These are phyloP conservation scores for Nothocercus nigrocapillus DNA, from an alignment of 2,113 vertebrate species.

Conservation along the genomic window DNA sequence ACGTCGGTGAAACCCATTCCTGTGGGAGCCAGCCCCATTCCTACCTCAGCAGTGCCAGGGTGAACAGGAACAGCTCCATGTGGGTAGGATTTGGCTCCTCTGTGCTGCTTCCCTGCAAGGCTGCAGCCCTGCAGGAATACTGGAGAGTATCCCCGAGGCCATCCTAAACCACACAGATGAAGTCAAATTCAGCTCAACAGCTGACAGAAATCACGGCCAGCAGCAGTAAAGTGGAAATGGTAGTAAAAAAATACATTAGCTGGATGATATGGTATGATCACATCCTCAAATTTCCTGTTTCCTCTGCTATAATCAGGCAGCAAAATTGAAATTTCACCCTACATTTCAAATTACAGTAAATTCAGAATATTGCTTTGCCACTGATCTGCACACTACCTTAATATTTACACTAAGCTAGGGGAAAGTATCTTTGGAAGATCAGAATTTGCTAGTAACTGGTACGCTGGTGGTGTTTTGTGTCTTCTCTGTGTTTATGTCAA, in stretches of 20 bases:
- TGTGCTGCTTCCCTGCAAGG: background rate
- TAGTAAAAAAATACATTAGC: background rate
- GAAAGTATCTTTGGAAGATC: background rate
- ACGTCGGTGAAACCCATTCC: background rate
- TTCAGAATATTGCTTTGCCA: background rate
- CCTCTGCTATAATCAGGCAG: background rate
- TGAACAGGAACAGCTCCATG: background rate
- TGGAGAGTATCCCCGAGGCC: background rate
- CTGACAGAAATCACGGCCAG: conserved; percentile 17
- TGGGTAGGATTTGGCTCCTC: background rate
- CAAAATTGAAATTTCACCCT: background rate
- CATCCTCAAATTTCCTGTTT: background rate
- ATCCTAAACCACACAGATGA: background rate
- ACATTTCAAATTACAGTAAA: background rate
- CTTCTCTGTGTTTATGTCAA: background rate
- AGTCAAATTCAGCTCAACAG: background rate
- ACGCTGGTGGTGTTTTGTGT: background rate
- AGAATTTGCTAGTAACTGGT: background rate
- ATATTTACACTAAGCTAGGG: background rate
- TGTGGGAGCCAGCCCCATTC: background rate
- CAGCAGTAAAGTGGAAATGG: background rate
- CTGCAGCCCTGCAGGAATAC: background rate
- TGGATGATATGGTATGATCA: background rate
- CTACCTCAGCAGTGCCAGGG: background rate
- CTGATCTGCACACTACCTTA: background rate